Base-by-base conservation (phyloP, 30 jellyfish, hydroid and myxozoan species). In the Phacellophora camtschatica region DNA sequence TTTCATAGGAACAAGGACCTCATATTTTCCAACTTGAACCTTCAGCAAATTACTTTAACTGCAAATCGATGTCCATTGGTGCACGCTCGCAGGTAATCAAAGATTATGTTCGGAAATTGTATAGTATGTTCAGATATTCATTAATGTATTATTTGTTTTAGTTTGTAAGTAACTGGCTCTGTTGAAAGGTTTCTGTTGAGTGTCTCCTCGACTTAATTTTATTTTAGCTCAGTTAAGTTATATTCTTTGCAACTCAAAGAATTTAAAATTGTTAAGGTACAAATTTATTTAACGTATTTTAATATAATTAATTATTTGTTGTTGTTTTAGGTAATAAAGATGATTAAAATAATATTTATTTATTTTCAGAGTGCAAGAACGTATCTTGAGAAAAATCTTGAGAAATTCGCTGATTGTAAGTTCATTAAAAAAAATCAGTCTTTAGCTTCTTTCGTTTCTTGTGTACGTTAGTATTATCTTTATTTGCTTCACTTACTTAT, bases 1-100 rank as follows among this genome's bases (percentile, higher is more conserved):
- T n/a, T n/a, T n/a, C n/a, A n/a, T n/a, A 92, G 98, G 93, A 95
- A 67, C 90, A 80, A 76, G 99, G 99, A 13, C 87, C 97, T n/a
- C 99, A 95, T 48, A 84, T 95, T 8, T 71, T 76, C 53, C 99
- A 95, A 62, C 84, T 95, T 11, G 95, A 98, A 56, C 99, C 99
- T 2, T 95, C 99, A 35, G 99, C 99, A n/a, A 95, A 95, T 62
- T 88, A 53, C 68, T 95, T 78, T 71, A 92, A 95, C 66, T 95
- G 99, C 66, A 88, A 88, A 56, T 83, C 97, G 13, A 95, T 95
- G 99, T 67, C 99, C 20, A 95, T 95, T 42, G 99, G 99, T 5
- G 97, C 98, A 8, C 96, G 99, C 0, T 95, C 99, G 4, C 99
- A 95, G 95, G 99, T 95, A 50, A 15, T 37, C 32, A 5, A 25